Evolutionary conservation across 2,797 vertebrate genomes (phyloP), one percentile per base, ranked within the genome.

Genomic region (Sternotherus odoratus): DNA sequence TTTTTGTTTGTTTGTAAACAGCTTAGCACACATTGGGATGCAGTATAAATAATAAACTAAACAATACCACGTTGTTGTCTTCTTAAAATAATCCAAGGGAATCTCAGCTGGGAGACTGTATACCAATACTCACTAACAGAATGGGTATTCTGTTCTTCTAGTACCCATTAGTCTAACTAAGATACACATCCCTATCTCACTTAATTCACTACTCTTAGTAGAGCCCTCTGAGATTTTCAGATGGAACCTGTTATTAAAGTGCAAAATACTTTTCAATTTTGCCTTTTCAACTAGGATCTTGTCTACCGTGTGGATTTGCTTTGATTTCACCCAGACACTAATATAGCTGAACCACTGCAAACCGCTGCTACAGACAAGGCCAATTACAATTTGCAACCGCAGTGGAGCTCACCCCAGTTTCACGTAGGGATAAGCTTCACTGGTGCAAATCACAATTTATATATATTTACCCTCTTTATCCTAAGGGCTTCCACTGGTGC

Each of bases 101-200:
- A 33, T 5, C 26, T 12, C 57, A 15, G 10, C 46, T 81, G 83
- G 33, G 85, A 43, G 3, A 69, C n/a, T 39, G 21, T 39, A 39
- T 36, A 75, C 3, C 12, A 30, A 0, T 39, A 2, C 3, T 79
- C 4, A 48, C 50, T 39, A 28, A 7, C 48, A 39, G 6, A 19
- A 6, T 11, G 50, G 15, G 2, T 60, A 1, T 74, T 83, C 51
- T 87, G 1, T 5, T 17, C 86, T 66, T 74, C 12, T 78, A 8
- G 23, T 36, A 33, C 23, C 23, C 7, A 36, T 51, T 36, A 78
- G 21, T 51, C 21, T 36, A 50, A 24, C 2, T 69, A 39, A 60
- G 1, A 0, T 0, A 72, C 0, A 1, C 46, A 13, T 12, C 5
- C 75, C 82, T 48, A 75, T 7, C 43, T 8, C 72, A 75, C 26